Percentiles rank a stretch among this genome's conserved stretches.
phyloP scores from a whole-genome alignment of 2,888 invertebrate genomes.

The Prenolepis imparis region DNA sequence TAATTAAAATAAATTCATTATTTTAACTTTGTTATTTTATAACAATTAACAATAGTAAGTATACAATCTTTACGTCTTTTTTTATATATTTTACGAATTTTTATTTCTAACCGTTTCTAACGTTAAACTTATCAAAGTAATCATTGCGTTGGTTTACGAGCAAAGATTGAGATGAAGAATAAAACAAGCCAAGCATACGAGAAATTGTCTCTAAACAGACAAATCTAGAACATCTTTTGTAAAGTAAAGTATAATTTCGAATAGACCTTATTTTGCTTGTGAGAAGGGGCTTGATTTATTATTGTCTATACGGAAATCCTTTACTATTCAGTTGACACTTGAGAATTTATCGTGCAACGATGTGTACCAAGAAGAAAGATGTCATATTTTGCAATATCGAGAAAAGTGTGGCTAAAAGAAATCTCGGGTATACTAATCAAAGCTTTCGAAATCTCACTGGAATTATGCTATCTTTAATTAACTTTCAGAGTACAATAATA shows the following conservation, averaged over 20 bases:
- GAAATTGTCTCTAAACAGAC: background rate
- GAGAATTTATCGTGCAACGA: background rate
- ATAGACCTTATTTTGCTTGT: slow-evolving; percentile 1
- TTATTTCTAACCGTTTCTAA: background rate
- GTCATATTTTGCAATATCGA: slow-evolving; percentile 14
- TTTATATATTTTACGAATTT: background rate
- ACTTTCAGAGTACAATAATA: background rate
- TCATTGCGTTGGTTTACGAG: background rate
- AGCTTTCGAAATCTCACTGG: background rate
- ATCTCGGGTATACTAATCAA: slow-evolving; percentile 12
- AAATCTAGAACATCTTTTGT: slow-evolving; percentile 9
- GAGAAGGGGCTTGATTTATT: slow-evolving; percentile 33
- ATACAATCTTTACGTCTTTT: background rate
- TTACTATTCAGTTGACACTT: background rate
- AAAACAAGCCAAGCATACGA: background rate
- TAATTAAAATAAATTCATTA: background rate
- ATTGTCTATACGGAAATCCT: background rate
- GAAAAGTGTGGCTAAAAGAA: slow-evolving; percentile 22
- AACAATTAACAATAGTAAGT: background rate
- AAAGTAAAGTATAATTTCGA: slow-evolving; percentile 27
- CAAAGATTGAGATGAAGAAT: slow-evolving; percentile 1
- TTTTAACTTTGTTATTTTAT: background rate
- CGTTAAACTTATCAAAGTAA: background rate
- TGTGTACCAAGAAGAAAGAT: slow-evolving; percentile 22
- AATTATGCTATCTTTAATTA: slow-evolving; percentile 19